A percentile compares a stretch with the other conserved stretches of the same genome.
Conservation (phyloP, 1,140 invertebrate genomes). For the Drosophila hydei region DNA sequence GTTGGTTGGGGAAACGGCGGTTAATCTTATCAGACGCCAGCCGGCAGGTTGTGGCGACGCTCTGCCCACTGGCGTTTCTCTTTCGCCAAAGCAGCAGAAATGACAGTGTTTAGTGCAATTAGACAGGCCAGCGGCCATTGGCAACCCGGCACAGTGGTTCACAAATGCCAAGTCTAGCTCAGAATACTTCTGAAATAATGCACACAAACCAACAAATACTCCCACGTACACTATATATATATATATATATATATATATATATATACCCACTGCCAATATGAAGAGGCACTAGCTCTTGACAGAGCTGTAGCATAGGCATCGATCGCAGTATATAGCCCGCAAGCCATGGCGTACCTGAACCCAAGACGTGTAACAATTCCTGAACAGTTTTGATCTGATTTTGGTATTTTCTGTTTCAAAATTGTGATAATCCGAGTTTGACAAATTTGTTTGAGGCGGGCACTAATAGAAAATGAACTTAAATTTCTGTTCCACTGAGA, state of each 20-base stretch:
- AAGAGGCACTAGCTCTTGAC: slow-evolving; percentile 58
- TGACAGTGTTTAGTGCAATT: slow-evolving; percentile 56
- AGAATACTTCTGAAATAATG: not conserved
- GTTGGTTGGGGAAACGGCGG: slow-evolving; percentile 8
- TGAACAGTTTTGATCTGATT: no score
- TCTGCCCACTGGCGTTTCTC: slow-evolving; percentile 50
- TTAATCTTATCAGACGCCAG: slow-evolving; percentile 50
- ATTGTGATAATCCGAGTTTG: no score
- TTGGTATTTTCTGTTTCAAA: no score
- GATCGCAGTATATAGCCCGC: slow-evolving; percentile 39
- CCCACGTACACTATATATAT: not conserved
- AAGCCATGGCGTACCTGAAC: not conserved
- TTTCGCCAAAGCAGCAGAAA: slow-evolving; percentile 35
- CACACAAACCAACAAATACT: no score
- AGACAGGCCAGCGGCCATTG: slow-evolving; percentile 38
- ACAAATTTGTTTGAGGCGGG: no score
- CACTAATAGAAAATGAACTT: no score
- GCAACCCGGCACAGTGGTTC: slow-evolving; percentile 7
- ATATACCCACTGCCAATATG: slow-evolving; percentile 2
- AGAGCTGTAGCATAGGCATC: slow-evolving; percentile 42
- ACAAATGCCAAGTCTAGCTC: not conserved
- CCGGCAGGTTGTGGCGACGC: slow-evolving; percentile 32
- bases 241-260: not conserved
- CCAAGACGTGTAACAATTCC: no score
- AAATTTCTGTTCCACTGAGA: no score